These are phyloP conservation scores for Sinocyclocheilus rhinocerous DNA, from an alignment of 2,113 vertebrate genomes.

Conservation along the genomic window DNA sequence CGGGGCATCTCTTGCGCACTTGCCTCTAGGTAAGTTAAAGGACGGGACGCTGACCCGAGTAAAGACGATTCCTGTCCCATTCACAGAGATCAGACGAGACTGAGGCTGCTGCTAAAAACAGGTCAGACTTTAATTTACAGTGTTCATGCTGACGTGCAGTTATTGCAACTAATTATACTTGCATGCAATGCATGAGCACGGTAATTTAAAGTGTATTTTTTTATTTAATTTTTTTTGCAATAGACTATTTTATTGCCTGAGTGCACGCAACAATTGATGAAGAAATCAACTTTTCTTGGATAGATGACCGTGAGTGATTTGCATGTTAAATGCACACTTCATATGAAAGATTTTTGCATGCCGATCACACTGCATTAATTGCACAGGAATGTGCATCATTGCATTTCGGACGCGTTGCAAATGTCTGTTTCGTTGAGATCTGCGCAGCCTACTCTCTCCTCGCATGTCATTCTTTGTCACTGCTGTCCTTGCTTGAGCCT, in stretches of 20 bases:
- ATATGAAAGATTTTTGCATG: not conserved
- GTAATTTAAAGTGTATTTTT: not conserved
- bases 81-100: conserved; percentile 1
- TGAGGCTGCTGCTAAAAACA: not conserved
- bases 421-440: conserved; percentile 58
- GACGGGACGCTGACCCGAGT: conserved; percentile 20
- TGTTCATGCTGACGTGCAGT: not conserved
- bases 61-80: conserved; percentile 33
- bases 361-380: not conserved
- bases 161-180: not conserved
- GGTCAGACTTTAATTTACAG: not conserved
- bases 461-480: conserved; percentile 41
- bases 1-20: conserved; percentile 50
- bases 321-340: not conserved
- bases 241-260: not conserved
- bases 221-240: no score
- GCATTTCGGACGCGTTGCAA: not conserved
- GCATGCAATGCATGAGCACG: not conserved
- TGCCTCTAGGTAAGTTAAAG: conserved; percentile 67
- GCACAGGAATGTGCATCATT: conserved; percentile 26
- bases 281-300: not conserved
- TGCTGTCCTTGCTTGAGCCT: conserved; percentile 53
- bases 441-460: conserved; percentile 21
- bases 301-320: not conserved
- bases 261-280: not conserved